Evolutionary conservation across 2,888 invertebrate genomes (phyloP).

Genomic region (Rotaria magnacalcarata): DNA sequence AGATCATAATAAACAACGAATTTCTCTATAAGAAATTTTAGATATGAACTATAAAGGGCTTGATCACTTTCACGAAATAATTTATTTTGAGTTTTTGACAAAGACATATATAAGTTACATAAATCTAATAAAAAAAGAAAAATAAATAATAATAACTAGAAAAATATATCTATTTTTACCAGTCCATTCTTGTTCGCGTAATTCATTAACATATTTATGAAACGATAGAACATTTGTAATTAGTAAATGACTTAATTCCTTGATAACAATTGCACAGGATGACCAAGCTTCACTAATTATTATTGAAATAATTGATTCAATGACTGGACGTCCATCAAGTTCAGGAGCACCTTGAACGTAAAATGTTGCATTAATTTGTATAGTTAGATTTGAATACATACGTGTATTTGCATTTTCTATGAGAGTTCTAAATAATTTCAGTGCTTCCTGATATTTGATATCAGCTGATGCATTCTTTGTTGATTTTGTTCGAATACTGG

Average conservation of each 20-base stretch:
- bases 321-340: neutral
- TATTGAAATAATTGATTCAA: neutral
- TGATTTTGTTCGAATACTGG: neutral
- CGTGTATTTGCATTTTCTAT: neutral
- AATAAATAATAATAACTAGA: too few species aligned
- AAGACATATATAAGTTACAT: constrained; percentile 17
- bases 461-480: neutral
- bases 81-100: neutral
- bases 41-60: constrained; percentile 1
- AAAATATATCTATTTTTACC: neutral
- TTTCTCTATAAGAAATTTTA: neutral
- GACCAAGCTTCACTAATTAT: neutral
- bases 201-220: neutral
- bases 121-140: neutral
- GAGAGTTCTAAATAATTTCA: neutral
- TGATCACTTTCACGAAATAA: neutral
- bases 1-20: neutral
- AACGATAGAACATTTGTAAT: neutral
- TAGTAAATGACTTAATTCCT: neutral
- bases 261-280: neutral
- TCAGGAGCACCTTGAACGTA: neutral
- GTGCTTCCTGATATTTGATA: neutral
- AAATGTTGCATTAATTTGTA: neutral
- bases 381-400: neutral
- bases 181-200: constrained; percentile 15